Conservation (phyloP, 2,113 vertebrate genomes). For the Suricata suricatta region DNA sequence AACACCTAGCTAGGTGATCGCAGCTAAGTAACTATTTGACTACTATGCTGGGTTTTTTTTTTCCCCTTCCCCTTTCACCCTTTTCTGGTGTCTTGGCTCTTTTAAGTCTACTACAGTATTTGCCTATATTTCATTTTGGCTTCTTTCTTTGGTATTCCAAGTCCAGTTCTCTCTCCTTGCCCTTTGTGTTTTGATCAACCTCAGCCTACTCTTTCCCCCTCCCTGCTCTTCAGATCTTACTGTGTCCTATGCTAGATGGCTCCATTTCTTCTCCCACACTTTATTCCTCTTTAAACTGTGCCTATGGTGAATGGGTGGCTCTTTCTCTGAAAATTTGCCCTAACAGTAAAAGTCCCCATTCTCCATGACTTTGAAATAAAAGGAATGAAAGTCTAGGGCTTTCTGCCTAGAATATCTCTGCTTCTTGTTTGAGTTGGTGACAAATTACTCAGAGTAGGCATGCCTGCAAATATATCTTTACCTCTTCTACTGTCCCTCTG, state of each 20-base stretch:
- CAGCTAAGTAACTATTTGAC: neutral
- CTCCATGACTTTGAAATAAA: neutral
- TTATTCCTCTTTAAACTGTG: neutral
- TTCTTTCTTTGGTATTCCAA: neutral
- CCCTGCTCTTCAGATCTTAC: neutral
- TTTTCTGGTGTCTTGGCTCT: neutral
- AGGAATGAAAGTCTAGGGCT: neutral
- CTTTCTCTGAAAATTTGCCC: neutral
- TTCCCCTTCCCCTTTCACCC: accelerated
- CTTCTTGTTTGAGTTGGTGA: neutral
- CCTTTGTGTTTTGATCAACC: neutral
- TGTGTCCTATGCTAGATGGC: neutral
- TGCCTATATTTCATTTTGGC: neutral
- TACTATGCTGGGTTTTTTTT: neutral
- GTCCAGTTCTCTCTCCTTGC: neutral
- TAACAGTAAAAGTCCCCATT: neutral
- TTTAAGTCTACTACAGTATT: neutral
- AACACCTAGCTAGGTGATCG: neutral
- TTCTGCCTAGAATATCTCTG: neutral
- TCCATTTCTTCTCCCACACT: neutral
- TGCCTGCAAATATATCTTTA: neutral
- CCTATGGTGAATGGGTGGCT: neutral
- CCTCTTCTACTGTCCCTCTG: neutral
- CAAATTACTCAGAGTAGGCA: neutral
- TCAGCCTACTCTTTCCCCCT: neutral